These are phyloP conservation scores for Andrena haemorrhoa DNA, from an alignment of 2,888 invertebrate genomes.

Conservation along the genomic window DNA sequence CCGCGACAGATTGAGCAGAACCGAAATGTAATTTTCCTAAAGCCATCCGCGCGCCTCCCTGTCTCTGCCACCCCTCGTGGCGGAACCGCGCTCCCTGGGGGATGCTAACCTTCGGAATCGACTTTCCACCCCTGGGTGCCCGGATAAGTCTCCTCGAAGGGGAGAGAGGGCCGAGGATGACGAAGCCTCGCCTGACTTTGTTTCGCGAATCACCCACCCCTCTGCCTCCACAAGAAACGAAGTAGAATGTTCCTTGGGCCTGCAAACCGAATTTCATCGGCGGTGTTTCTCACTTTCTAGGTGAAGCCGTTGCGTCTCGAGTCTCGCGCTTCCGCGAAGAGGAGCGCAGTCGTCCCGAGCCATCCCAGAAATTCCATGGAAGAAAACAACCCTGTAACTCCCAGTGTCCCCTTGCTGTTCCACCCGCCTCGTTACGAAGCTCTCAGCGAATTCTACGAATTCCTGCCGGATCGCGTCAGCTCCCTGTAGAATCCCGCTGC, in stretches of 20 bases:
- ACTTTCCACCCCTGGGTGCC: constrained; percentile 42
- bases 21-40: constrained; percentile 73
- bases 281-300: no score
- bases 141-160: constrained; percentile 41
- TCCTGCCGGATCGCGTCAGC: background rate
- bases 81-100: constrained; percentile 37
- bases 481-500: background rate
- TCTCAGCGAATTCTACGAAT: constrained; percentile 13
- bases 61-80: background rate
- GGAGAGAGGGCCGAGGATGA: constrained; percentile 46
- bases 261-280: background rate
- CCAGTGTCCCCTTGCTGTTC: background rate
- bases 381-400: background rate
- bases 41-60: constrained; percentile 53
- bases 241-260: no score
- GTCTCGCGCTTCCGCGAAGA: no score
- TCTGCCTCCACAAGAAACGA: background rate
- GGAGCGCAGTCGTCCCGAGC: no score
- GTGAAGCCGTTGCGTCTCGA: background rate
- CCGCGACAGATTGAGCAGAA: constrained; percentile 66
- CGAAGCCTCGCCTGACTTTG: constrained; percentile 22
- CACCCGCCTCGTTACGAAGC: background rate
- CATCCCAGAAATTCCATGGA: constrained; percentile 13
- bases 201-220: constrained; percentile 6
- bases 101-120: constrained; percentile 56